phyloP scores from a whole-genome alignment of 2,113 vertebrate species.

The Podarcis cretensis region DNA sequence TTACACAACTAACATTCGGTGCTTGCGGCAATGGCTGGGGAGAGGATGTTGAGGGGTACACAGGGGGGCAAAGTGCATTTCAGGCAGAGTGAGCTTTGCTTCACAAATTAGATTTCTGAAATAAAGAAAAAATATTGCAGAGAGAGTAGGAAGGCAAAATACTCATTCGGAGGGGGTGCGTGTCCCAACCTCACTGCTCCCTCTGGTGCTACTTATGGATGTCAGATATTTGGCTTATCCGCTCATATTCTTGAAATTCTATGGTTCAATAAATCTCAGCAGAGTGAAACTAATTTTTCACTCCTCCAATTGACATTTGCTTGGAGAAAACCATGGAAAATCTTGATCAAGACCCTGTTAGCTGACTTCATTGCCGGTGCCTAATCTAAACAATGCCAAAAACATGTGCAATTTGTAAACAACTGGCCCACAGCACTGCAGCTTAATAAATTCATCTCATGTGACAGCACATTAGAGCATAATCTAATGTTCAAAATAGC shows the following conservation, averaged over 20 bases:
- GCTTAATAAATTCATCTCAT: conserved; percentile 51
- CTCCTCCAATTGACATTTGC: conserved; percentile 50
- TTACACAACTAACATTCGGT: no score
- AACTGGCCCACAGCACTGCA: conserved; percentile 55
- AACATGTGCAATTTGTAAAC: conserved; percentile 55
- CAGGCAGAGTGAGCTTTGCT: no score
- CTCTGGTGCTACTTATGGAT: no score
- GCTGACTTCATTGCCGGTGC: conserved; percentile 31
- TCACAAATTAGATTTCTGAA: no score
- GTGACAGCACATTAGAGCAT: conserved; percentile 44
- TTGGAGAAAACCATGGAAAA: conserved; percentile 55
- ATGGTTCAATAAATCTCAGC: conserved; percentile 46
- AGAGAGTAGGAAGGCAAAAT: no score
- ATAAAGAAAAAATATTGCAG: no score
- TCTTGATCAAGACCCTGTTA: conserved; percentile 38
- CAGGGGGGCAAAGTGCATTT: no score
- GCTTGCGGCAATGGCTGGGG: no score
- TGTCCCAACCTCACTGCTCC: no score
- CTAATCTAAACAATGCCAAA: conserved; percentile 53
- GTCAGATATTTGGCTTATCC: no score
- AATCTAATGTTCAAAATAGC: conserved; percentile 43
- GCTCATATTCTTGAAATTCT: conserved; percentile 1
- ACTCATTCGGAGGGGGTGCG: no score
- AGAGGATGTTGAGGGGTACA: no score
- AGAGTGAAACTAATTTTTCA: conserved; percentile 44